phyloP scores from a whole-genome alignment of 2,113 vertebrate species.

The Microcebus ravelobensis region DNA sequence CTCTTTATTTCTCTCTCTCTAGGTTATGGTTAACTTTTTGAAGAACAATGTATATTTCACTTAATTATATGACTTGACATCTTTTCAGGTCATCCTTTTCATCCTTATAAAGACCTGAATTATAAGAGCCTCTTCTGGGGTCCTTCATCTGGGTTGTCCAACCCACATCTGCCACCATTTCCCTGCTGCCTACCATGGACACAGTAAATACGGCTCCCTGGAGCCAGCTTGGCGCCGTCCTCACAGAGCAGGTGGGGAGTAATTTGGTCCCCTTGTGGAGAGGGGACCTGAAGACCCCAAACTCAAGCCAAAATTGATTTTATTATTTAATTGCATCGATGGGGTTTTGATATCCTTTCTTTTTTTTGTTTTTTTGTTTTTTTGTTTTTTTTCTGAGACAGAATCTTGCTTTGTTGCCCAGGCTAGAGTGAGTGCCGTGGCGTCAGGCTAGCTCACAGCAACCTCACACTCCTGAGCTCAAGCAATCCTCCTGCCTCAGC shows the following conservation, averaged over 20 bases:
- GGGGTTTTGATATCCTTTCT: neutral
- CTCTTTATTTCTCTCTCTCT: neutral
- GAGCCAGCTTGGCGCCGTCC: neutral
- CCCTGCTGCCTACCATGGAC: neutral
- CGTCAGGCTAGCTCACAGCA: too few relatives aligned
- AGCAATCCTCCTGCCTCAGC: too few relatives aligned
- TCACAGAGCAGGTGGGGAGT: neutral
- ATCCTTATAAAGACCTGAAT: neutral
- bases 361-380: neutral
- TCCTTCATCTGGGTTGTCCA: neutral
- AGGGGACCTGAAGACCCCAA: neutral
- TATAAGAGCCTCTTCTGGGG: neutral
- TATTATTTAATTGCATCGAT: neutral
- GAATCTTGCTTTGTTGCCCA: too few relatives aligned
- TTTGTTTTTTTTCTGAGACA: too few relatives aligned
- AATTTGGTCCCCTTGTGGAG: neutral
- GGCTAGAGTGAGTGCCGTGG: too few relatives aligned
- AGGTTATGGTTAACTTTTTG: neutral
- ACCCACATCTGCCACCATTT: neutral
- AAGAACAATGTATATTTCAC: neutral
- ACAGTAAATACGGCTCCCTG: neutral
- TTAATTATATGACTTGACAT: neutral
- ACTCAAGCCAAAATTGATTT: neutral
- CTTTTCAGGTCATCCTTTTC: neutral
- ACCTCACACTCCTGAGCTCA: too few relatives aligned